phyloP scores from a whole-genome alignment of 2,797 vertebrate species.

The Melanotaenia parkinsoni region DNA sequence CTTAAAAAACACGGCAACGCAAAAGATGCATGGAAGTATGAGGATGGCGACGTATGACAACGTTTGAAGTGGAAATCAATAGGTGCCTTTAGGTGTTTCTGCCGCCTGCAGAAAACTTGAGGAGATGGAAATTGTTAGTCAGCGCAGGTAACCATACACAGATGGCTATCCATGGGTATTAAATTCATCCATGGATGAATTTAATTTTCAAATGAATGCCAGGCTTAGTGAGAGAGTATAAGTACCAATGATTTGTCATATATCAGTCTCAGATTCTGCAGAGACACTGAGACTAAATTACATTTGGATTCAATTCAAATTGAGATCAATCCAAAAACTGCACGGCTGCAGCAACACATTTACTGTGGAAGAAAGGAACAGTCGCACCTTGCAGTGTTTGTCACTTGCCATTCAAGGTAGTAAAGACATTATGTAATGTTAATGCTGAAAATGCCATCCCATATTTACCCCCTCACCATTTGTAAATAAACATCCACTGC shows the following conservation, averaged over 20 bases:
- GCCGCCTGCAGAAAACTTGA: no score
- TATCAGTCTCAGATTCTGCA: neutral
- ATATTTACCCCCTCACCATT: slow-evolving; percentile 35
- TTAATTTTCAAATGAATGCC: neutral
- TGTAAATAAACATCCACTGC: slow-evolving; percentile 70
- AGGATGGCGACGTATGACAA: no score
- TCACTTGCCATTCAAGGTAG: slow-evolving; percentile 16
- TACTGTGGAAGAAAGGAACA: neutral
- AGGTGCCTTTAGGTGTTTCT: no score
- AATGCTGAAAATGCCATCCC: slow-evolving; percentile 34
- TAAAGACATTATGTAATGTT: slow-evolving; percentile 28
- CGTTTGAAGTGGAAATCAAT: no score
- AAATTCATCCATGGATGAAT: no score
- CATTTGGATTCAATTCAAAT: slow-evolving; percentile 5
- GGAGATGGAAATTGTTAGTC: no score
- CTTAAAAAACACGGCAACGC: no score
- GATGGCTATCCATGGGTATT: no score
- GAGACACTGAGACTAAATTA: neutral
- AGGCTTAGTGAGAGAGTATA: neutral
- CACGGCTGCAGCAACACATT: neutral
- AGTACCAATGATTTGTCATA: neutral
- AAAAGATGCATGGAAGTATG: no score
- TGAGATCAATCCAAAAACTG: neutral
- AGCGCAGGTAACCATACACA: no score
- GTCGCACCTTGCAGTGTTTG: slow-evolving; percentile 13